These are phyloP conservation scores for Epinotia nisella DNA, from an alignment of 2,888 invertebrate species.

Conservation along the genomic window DNA sequence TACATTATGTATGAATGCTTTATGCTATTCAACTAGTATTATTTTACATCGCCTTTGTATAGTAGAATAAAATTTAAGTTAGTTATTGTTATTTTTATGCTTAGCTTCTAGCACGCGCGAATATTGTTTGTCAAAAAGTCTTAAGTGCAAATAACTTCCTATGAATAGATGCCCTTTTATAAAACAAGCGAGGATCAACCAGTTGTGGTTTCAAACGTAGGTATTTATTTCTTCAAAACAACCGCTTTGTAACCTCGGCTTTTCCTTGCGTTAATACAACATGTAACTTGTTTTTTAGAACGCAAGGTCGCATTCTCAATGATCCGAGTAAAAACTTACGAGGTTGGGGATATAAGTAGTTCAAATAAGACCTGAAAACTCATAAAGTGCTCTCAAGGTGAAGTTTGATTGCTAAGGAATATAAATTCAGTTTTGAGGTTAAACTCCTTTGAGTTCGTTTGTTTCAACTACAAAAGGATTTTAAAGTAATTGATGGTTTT, in stretches of 20 bases:
- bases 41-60: neutral
- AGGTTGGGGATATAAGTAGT: neutral
- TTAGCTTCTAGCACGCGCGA: conserved; percentile 6
- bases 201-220: conserved; percentile 13
- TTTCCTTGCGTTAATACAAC: neutral
- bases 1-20: no score
- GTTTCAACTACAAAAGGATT: conserved; percentile 21
- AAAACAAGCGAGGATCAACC: neutral
- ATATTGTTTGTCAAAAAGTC: neutral
- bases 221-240: conserved; percentile 9
- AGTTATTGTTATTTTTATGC: no score
- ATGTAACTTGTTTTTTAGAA: neutral
- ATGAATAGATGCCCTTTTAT: neutral
- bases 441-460: conserved; percentile 25
- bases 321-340: neutral
- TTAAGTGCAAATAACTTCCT: neutral
- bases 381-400: conserved; percentile 29
- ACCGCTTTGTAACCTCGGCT: neutral
- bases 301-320: neutral
- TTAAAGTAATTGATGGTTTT: conserved; percentile 27
- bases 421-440: conserved; percentile 26
- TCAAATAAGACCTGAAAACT: conserved; percentile 25
- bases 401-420: conserved; percentile 24
- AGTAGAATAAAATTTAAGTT: conserved; percentile 6
- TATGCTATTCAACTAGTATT: neutral